Base-by-base conservation (phyloP, 2,888 invertebrate genomes). In the Listrodromus nycthemerus region DNA sequence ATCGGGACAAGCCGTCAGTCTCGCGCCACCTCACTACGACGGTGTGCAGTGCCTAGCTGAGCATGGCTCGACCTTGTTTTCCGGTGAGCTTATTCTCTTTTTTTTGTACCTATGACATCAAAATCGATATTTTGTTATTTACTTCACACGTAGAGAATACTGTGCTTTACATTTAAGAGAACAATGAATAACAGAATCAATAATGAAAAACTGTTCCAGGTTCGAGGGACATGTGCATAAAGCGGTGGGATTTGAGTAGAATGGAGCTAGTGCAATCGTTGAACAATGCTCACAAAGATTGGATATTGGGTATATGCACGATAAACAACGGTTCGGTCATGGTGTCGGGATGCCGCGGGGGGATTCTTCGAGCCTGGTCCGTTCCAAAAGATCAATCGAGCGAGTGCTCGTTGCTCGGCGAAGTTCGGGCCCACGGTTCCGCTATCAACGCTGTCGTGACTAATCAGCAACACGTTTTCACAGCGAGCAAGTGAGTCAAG, bases 11-110 rank as follows among this genome's bases (percentile, higher is more conserved):
- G 91, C 93, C 1, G 94, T 94, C n/a, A 94, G 95, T 87, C 93
- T 95, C 70, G 93, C 96, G 88, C 98, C 98, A 16, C 98, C 98
- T 6, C 98, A 98, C 94, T 98, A 98, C 93, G 98, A 98, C 93
- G 98, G 98, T 33, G 97, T 98, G 75, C 97, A 98, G 92, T 96
- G 97, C 61, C 94, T 98, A 67, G 96, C 96, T 45, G 94, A 97
- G 73, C 93, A 94, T 83, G 96, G 95, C 45, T 94, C 95, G 86
- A 95, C 95, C 19, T 94, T 98, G 24, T 98, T 97, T 94, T 97
- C 97, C 90, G 98, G 93, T 91, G 71, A 83, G 82, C 79, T 66
- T 21, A 52, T 55, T 19, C n/a, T 41, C 37, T 48, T 33, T 50
- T 16, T 24, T 55, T n/a, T 6, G 21, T 1, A 52, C 30, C 5